Evolutionary conservation across 2,797 vertebrate genomes (phyloP).

Genomic region (Menidia menidia): DNA sequence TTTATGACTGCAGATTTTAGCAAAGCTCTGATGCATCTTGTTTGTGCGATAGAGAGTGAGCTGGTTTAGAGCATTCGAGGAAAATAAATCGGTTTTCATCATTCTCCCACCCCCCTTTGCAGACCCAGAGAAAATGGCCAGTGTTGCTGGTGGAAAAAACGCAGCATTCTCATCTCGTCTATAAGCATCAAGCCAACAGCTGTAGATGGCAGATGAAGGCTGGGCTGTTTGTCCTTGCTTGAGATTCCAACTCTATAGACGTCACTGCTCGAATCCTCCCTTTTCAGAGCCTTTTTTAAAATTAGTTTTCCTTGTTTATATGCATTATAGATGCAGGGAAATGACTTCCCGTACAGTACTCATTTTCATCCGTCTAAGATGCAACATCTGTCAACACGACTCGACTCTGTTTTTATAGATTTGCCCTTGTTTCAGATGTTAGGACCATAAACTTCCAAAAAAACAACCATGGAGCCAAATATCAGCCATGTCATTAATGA

Average conservation of each 20-base stretch:
- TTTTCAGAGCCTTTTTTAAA: constrained; percentile 9
- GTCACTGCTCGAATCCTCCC: constrained; percentile 5
- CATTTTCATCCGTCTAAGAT: constrained; percentile 7
- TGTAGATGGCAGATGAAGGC: constrained; percentile 48
- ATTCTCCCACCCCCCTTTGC: constrained; percentile 11
- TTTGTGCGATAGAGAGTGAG: background rate
- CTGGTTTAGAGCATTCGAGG: background rate
- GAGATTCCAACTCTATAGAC: constrained; percentile 24
- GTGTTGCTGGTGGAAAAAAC: constrained; percentile 26
- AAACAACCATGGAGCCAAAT: constrained; percentile 7
- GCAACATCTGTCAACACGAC: constrained; percentile 24
- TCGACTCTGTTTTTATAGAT: constrained; percentile 19
- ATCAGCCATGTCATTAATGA: background rate
- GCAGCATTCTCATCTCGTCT: constrained; percentile 22
- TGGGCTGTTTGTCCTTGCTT: constrained; percentile 2
- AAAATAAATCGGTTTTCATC: constrained; percentile 34
- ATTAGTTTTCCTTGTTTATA: constrained; percentile 4
- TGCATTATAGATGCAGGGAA: constrained; percentile 9
- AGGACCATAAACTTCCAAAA: constrained; percentile 32
- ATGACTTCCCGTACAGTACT: constrained; percentile 5
- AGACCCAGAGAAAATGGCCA: constrained; percentile 12
- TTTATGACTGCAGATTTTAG: constrained; percentile 2
- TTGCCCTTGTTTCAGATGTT: constrained; percentile 15
- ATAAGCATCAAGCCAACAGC: constrained; percentile 40
- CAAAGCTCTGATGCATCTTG: constrained; percentile 1